Conservation (phyloP, 2,797 vertebrate species). For the Sebastes taczanowskii region DNA sequence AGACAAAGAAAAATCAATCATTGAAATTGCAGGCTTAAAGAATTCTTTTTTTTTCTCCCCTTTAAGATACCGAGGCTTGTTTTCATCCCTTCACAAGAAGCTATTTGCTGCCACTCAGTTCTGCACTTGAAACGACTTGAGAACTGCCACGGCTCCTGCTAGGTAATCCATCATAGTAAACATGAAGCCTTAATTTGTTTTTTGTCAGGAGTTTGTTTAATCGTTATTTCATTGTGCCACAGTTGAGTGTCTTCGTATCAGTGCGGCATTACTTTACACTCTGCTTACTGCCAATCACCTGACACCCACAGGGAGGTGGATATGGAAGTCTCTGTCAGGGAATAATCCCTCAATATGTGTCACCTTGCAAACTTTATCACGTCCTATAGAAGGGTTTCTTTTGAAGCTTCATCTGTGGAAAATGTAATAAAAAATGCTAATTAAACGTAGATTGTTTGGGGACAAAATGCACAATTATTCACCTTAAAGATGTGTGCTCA, state of each 20-base stretch:
- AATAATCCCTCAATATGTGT: slow-evolving; percentile 24
- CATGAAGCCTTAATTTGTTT: slow-evolving; percentile 52
- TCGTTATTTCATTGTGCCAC: slow-evolving; percentile 57
- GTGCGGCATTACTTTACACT: slow-evolving; percentile 27
- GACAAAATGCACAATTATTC: neutral
- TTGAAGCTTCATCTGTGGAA: slow-evolving; percentile 30
- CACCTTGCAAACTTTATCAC: neutral
- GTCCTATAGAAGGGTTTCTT: neutral
- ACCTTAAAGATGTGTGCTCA: neutral
- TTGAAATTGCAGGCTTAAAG: slow-evolving; percentile 31
- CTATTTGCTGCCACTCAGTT: slow-evolving; percentile 51
- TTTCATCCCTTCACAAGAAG: slow-evolving; percentile 35
- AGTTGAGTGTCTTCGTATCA: slow-evolving; percentile 56
- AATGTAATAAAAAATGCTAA: neutral
- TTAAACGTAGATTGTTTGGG: neutral
- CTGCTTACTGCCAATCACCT: slow-evolving; percentile 56
- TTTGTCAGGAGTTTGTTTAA: slow-evolving; percentile 61
- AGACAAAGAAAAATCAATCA: slow-evolving; percentile 51
- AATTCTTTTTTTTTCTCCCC: slow-evolving; percentile 7
- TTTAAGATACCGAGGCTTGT: slow-evolving; percentile 14
- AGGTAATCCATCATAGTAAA: slow-evolving; percentile 68
- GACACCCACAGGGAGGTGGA: slow-evolving; percentile 16
- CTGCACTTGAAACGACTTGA: slow-evolving; percentile 50
- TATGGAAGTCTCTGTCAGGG: neutral
- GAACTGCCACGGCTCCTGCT: slow-evolving; percentile 20